Conservation (phyloP, 2,113 vertebrate genomes). For the Falco punctatus region DNA sequence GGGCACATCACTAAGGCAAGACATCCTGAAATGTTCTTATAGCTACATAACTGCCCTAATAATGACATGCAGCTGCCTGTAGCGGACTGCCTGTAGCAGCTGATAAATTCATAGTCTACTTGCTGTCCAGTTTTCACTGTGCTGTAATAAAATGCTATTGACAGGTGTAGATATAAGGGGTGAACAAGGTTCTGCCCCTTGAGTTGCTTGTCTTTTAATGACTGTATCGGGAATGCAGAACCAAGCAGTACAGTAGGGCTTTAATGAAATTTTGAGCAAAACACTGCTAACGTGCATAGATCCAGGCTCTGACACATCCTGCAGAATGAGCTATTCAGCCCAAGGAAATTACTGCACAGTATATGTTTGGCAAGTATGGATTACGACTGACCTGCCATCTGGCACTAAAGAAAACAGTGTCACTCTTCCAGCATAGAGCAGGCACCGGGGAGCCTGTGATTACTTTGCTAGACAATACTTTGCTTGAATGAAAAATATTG, state of each 20-base stretch:
- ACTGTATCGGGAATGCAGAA: not conserved
- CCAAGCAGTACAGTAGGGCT: not conserved
- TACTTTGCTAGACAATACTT: not conserved
- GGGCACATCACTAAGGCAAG: not conserved
- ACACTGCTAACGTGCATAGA: not conserved
- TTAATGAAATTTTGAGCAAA: not conserved
- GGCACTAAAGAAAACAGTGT: not conserved
- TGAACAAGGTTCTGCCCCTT: not conserved
- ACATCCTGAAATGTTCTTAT: not conserved
- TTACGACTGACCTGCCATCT: not conserved
- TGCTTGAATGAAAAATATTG: not conserved
- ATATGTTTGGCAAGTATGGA: not conserved
- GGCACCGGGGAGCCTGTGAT: not conserved
- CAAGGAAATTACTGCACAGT: not conserved
- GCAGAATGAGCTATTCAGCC: not conserved
- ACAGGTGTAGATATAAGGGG: not conserved
- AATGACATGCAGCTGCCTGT: conserved; percentile 6
- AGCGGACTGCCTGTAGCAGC: not conserved
- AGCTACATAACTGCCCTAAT: not conserved
- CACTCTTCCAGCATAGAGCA: not conserved
- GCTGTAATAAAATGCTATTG: not conserved
- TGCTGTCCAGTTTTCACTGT: not conserved
- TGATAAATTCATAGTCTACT: not conserved
- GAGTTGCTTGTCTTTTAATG: not conserved
- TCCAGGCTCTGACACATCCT: not conserved